These are phyloP conservation scores for Psettodes erumei DNA, from an alignment of 2,113 vertebrate genomes.

Conservation along the genomic window DNA sequence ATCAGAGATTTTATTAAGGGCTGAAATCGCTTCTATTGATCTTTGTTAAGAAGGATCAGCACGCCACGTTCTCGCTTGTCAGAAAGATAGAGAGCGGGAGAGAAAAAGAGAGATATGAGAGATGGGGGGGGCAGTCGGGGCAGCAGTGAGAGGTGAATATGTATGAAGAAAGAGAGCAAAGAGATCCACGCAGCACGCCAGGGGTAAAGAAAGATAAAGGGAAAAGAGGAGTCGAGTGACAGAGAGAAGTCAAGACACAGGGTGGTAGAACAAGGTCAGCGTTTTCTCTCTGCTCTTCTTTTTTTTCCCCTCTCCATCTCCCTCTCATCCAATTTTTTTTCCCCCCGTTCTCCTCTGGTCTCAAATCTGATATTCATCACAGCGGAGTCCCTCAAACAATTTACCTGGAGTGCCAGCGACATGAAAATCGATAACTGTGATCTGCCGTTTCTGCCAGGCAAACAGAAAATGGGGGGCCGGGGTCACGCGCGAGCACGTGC, in stretches of 20 bases:
- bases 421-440: constrained; percentile 89
- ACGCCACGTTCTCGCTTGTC: constrained; percentile 35
- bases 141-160: constrained; percentile 51
- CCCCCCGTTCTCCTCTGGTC: constrained; percentile 69
- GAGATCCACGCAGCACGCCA: neutral
- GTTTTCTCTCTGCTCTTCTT: constrained; percentile 74
- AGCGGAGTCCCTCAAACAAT: constrained; percentile 88
- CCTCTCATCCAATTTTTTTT: constrained; percentile 60
- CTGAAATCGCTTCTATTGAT: constrained; percentile 85
- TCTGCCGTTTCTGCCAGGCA: constrained; percentile 89
- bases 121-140: constrained; percentile 28
- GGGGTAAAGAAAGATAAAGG: constrained; percentile 42
- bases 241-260: constrained; percentile 51
- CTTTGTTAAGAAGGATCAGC: constrained; percentile 81
- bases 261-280: constrained; percentile 84
- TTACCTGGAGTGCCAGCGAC: constrained; percentile 89
- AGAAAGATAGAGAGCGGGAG: constrained; percentile 42
- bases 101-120: constrained; percentile 23
- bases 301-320: constrained; percentile 27
- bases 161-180: constrained; percentile 41
- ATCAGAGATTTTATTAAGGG: constrained; percentile 77
- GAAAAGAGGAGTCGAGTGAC: constrained; percentile 45
- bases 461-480: constrained; percentile 80
- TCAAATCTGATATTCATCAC: constrained; percentile 90
- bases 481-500: constrained; percentile 74